A percentile compares a stretch with the other conserved stretches of the same genome.
Evolutionary conservation across 2,113 vertebrate genomes (phyloP).

Genomic region (Lasiurus borealis): DNA sequence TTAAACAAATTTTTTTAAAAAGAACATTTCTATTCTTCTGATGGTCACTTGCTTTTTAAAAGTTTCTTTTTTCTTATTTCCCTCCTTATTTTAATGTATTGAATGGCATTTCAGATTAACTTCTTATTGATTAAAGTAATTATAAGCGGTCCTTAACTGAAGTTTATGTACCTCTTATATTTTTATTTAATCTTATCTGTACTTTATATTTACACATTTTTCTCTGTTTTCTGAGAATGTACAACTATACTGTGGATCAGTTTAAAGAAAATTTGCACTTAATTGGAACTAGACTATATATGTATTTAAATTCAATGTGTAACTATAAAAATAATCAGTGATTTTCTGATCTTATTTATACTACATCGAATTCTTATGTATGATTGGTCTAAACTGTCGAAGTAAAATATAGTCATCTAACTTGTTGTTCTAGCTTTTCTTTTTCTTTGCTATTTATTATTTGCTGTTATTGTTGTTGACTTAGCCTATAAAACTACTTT

Average conservation of each 20-base stretch:
- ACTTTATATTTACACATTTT: constrained; percentile 67
- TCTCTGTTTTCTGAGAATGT: constrained; percentile 72
- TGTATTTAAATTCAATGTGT: not conserved
- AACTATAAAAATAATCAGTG: not conserved
- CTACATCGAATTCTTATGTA: not conserved
- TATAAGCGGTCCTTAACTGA: constrained; percentile 69
- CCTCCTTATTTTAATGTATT: not conserved
- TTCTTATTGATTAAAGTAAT: constrained; percentile 66
- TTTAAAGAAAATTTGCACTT: not conserved
- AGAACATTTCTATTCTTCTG: not conserved
- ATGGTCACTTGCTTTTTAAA: not conserved
- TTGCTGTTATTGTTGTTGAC: not conserved
- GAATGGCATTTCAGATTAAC: not conserved
- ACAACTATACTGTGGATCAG: constrained; percentile 43
- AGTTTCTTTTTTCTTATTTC: not conserved
- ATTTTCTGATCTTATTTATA: constrained; percentile 1
- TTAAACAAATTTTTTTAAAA: constrained; percentile 5
- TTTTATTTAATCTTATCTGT: constrained; percentile 55
- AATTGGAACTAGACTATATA: constrained; percentile 21
- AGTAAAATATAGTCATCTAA: not conserved
- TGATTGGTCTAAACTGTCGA: constrained; percentile 48
- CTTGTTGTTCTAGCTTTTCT: not conserved
- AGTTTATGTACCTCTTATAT: constrained; percentile 10
- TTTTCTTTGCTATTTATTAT: not conserved
- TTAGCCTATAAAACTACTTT: not conserved